Evolutionary conservation across 2,888 invertebrate species (phyloP).

Genomic region (Litoditis marina): DNA sequence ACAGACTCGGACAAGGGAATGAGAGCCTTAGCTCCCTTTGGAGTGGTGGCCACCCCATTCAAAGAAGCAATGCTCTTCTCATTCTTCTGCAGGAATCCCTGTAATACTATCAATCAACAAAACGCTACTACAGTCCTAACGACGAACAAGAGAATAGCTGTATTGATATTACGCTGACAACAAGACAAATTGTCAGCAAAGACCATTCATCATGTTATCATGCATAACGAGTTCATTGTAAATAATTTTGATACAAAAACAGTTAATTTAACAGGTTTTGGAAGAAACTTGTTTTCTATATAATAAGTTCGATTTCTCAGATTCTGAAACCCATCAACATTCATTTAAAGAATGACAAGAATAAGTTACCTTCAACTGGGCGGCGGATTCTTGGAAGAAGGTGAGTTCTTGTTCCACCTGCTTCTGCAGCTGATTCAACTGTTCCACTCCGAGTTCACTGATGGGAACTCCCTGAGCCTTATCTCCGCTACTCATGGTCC

Average conservation of each 20-base stretch:
- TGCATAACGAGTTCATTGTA: too few relatives aligned
- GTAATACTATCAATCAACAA: slow-evolving; percentile 4
- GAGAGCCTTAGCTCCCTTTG: slow-evolving; percentile 66
- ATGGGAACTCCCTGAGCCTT: slow-evolving; percentile 4
- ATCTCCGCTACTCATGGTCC: too few relatives aligned
- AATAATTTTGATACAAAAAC: too few relatives aligned
- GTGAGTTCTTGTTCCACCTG: slow-evolving; percentile 44
- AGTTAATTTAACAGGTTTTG: background rate
- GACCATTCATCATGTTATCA: too few relatives aligned
- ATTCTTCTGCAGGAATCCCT: slow-evolving; percentile 72
- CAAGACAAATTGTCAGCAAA: slow-evolving; percentile 62
- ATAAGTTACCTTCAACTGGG: slow-evolving; percentile 77
- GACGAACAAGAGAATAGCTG: too few relatives aligned
- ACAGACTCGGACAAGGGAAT: slow-evolving; percentile 90
- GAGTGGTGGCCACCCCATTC: slow-evolving; percentile 20
- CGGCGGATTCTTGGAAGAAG: slow-evolving; percentile 83
- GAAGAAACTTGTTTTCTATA: background rate
- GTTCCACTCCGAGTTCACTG: slow-evolving; percentile 43
- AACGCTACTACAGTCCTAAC: background rate
- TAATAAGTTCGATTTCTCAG: background rate
- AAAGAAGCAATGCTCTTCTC: slow-evolving; percentile 74
- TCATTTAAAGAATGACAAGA: background rate
- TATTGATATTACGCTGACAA: background rate
- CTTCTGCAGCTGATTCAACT: slow-evolving; percentile 44
- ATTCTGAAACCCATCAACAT: background rate